Percentiles rank a stretch among this genome's conserved stretches.
Evolutionary conservation across 2,888 invertebrate species (phyloP).

Genomic region (Graphium colonna): DNA sequence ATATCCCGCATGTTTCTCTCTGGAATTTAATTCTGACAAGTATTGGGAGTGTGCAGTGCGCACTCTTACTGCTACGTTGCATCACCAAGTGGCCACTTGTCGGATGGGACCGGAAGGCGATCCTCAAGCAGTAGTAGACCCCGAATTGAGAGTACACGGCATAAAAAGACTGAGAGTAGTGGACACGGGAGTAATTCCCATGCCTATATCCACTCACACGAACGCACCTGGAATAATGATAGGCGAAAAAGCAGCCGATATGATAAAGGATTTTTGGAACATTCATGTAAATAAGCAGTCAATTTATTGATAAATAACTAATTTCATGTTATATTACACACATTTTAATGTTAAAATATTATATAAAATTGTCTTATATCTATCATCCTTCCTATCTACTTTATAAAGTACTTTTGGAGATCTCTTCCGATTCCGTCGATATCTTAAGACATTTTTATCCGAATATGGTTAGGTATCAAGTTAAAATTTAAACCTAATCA

Average conservation of each 20-base stretch:
- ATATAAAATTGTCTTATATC: too few species aligned
- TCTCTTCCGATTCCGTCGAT: too few species aligned
- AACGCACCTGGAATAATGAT: slow-evolving; percentile 86
- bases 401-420: too few species aligned
- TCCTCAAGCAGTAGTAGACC: slow-evolving; percentile 82
- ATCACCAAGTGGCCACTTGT: slow-evolving; percentile 84
- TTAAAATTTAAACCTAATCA: too few species aligned
- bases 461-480: too few species aligned
- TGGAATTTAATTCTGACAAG: slow-evolving; percentile 78
- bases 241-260: slow-evolving; percentile 85
- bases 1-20: slow-evolving; percentile 72
- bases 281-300: slow-evolving; percentile 3
- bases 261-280: slow-evolving; percentile 77
- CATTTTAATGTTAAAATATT: too few species aligned
- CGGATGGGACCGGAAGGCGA: slow-evolving; percentile 85
- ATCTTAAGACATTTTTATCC: too few species aligned
- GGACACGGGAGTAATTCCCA: slow-evolving; percentile 85
- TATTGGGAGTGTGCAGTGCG: slow-evolving; percentile 86
- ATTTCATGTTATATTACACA: too few species aligned
- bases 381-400: background rate
- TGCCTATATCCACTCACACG: slow-evolving; percentile 83
- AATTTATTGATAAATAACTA: background rate
- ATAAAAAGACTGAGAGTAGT: slow-evolving; percentile 81
- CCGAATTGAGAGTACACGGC: slow-evolving; percentile 81
- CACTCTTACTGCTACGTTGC: slow-evolving; percentile 80